Conservation (phyloP, 2,888 invertebrate species). For the Leptura quadrifasciata region DNA sequence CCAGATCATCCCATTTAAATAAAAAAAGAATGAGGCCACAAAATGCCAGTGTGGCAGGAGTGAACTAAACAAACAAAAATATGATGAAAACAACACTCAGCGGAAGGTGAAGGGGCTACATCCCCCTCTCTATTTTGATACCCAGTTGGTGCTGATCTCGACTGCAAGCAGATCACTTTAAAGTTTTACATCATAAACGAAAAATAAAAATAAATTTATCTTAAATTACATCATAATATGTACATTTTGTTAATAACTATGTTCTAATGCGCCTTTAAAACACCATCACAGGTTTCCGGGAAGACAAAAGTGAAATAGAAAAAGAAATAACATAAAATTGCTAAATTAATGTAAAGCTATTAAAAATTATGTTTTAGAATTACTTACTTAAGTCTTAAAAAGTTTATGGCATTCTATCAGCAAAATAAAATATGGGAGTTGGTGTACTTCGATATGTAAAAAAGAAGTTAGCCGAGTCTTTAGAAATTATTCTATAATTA, state of each 20-base stretch:
- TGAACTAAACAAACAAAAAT: conserved; percentile 56
- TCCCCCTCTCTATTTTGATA: conserved; percentile 63
- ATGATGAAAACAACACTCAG: conserved; percentile 68
- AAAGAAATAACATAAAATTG: conserved; percentile 42
- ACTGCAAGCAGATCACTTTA: conserved; percentile 50
- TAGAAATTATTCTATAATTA: conserved; percentile 59
- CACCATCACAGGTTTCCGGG: conserved; percentile 70
- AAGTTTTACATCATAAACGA: conserved; percentile 27
- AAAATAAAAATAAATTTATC: conserved; percentile 51
- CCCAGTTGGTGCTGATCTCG: conserved; percentile 66
- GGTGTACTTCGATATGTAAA: conserved; percentile 53
- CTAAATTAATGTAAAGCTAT: conserved; percentile 52
- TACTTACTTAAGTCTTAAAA: conserved; percentile 54
- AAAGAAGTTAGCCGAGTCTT: conserved; percentile 65
- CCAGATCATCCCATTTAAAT: conserved; percentile 67
- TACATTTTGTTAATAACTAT: conserved; percentile 59
- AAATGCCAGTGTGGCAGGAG: conserved; percentile 56
- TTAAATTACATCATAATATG: conserved; percentile 58
- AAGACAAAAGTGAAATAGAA: conserved; percentile 58
- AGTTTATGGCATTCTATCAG: conserved; percentile 59
- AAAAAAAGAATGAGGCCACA: conserved; percentile 54
- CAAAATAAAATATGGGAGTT: conserved; percentile 48
- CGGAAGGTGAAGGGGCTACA: conserved; percentile 66
- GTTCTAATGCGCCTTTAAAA: conserved; percentile 62
- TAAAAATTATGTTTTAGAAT: conserved; percentile 42